Base-by-base conservation (phyloP, 2,888 invertebrate species). In the Parelbella ahira region DNA sequence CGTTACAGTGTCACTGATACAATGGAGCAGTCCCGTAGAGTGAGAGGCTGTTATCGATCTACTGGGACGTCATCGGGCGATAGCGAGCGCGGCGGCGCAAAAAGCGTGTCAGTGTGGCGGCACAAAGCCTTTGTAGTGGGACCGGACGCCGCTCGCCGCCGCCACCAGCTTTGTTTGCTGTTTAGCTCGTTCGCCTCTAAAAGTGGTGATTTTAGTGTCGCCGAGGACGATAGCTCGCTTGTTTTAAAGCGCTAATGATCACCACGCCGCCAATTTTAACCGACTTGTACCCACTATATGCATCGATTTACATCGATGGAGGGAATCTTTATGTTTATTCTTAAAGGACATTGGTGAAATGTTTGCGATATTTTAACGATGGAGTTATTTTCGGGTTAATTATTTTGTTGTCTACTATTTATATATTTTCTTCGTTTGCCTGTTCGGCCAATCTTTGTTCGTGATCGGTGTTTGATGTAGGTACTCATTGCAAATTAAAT, bases 41-140 rank as follows among this genome's bases (percentile, higher is more conserved):
- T 77, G 75, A 75, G 75, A 75, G 75, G 72, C 78, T 83, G 84
- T 87, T 87, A 86, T 86, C 86, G 84, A 86, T 86, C 82, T 82
- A 75, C 77, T 62, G 77, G 82, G 72, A 81, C 83, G 83, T 87
- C 86, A 84, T 86, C 84, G 81, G 59, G 76, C 80, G 84, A 84
- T 87, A 84, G 76, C 82, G 73, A 71, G 68, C 71, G 72, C 65
- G 59, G 63, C 66, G 72, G 72, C 77, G 83, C 82, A 87, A 86
- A 84, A 86, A 87, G 83, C 84, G 83, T 86, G 84, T 83, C 84
- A 84, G 70, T 82, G 69, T 73, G 80, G 69, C 81, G 75, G 61
- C 64, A 81, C 79, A 81, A 81, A 75, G 83, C 61, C 82, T 84
- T 87, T 84, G 84, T 86, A 73, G 76, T 56, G 67, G 63, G 68